Conservation (phyloP, 2,888 invertebrate genomes). For the Phortica magna region DNA sequence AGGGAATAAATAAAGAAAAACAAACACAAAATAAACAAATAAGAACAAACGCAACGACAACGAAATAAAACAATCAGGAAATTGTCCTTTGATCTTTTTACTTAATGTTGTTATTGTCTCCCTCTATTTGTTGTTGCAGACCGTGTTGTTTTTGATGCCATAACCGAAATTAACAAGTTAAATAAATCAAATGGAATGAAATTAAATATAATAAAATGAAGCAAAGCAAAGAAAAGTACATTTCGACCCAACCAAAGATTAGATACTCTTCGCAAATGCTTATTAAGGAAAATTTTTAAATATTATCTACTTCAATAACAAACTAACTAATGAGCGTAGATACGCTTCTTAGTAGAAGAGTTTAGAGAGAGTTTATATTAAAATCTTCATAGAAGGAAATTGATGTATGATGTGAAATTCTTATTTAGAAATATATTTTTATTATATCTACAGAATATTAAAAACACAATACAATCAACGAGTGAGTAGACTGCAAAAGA, state of each 20-base stretch:
- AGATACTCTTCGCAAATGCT: no score
- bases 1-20: conserved; percentile 37
- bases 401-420: no score
- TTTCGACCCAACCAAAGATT: neutral
- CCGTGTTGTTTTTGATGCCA: conserved; percentile 52
- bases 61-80: conserved; percentile 69
- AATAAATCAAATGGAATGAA: conserved; percentile 52
- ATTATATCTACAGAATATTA: no score
- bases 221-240: neutral
- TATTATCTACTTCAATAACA: no score
- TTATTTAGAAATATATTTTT: no score
- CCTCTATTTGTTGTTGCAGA: conserved; percentile 6
- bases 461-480: no score
- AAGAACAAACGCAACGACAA: conserved; percentile 60
- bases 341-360: no score
- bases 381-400: no score
- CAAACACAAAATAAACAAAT: conserved; percentile 53
- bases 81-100: conserved; percentile 70
- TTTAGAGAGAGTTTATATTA: no score
- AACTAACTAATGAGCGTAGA: no score
- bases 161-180: conserved; percentile 65
- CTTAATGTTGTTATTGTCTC: conserved; percentile 3
- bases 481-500: no score
- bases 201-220: neutral
- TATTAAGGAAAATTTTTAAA: no score